phyloP scores from a whole-genome alignment of 2,888 invertebrate species.

The Volucella inflata region DNA sequence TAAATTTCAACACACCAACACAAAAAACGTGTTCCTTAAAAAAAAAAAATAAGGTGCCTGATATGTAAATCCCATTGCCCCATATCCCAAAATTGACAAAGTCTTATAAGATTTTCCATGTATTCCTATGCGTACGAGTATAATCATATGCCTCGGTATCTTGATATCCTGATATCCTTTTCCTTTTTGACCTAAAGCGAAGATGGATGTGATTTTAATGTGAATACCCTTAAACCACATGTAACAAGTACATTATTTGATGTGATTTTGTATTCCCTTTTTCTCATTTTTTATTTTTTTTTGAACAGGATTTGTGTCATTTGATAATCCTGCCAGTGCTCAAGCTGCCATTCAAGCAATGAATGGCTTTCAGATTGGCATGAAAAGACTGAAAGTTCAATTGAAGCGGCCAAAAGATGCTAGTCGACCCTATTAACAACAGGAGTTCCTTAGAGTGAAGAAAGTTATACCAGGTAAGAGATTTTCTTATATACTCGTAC shows the following conservation, averaged over 20 bases:
- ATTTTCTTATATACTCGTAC: not conserved
- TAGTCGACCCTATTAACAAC: conserved; percentile 98
- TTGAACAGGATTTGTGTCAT: conserved; percentile 97
- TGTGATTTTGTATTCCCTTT: conserved; percentile 17
- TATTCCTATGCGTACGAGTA: too few species aligned
- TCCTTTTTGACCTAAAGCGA: conserved; percentile 38
- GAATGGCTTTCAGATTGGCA: conserved; percentile 99
- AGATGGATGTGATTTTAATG: conserved; percentile 60
- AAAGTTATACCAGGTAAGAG: conserved; percentile 68
- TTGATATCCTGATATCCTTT: not conserved
- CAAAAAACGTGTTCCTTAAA: not conserved
- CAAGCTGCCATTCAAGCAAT: conserved; percentile 99
- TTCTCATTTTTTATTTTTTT: too few species aligned
- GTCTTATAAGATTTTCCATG: conserved; percentile 10
- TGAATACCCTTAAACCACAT: conserved; percentile 32
- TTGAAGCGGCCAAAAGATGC: conserved; percentile 99
- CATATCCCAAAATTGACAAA: not conserved
- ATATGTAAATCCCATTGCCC: not conserved
- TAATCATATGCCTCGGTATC: not conserved
- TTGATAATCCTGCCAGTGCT: conserved; percentile 99
- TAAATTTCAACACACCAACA: conserved; percentile 6
- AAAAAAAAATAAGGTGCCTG: conserved; percentile 5
- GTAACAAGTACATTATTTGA: conserved; percentile 37
- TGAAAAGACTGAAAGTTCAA: conserved; percentile 99
- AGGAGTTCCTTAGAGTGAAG: conserved; percentile 83